These are phyloP conservation scores for Elysia chlorotica DNA, from an alignment of 1,140 invertebrate species.

Conservation along the genomic window DNA sequence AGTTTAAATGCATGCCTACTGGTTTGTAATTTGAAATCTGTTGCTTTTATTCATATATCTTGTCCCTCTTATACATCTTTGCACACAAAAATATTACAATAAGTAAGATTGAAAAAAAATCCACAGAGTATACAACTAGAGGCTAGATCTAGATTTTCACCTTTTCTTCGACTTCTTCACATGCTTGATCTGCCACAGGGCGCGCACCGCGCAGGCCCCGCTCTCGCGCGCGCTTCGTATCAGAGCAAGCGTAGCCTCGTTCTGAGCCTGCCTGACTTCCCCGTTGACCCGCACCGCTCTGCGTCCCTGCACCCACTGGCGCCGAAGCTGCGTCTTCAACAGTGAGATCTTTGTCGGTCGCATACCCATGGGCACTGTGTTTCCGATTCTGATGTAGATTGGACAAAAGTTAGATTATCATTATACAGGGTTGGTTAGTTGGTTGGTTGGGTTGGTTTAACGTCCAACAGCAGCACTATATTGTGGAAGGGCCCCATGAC, in stretches of 20 bases:
- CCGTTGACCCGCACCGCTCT: conserved; percentile 36
- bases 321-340: conserved; percentile 42
- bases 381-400: conserved; percentile 28
- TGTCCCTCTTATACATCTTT: too few relatives aligned
- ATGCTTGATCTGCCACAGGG: conserved; percentile 34
- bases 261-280: conserved; percentile 18
- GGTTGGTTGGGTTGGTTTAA: too few relatives aligned
- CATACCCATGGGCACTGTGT: conserved; percentile 35
- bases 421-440: too few relatives aligned
- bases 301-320: conserved; percentile 49
- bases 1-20: too few relatives aligned
- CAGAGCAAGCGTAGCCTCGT: conserved; percentile 35
- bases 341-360: conserved; percentile 51
- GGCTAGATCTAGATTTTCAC: not conserved
- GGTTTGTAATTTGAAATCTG: too few relatives aligned
- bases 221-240: conserved; percentile 40
- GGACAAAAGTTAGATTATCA: too few relatives aligned
- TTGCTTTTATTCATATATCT: too few relatives aligned
- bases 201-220: conserved; percentile 31
- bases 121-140: not conserved
- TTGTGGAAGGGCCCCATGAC: too few relatives aligned
- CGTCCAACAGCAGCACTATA: too few relatives aligned
- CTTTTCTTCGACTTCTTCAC: conserved; percentile 14
- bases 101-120: not conserved
- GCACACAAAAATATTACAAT: too few relatives aligned